These are phyloP conservation scores for Lasius platythorax DNA, from an alignment of 2,888 invertebrate genomes.

Conservation along the genomic window DNA sequence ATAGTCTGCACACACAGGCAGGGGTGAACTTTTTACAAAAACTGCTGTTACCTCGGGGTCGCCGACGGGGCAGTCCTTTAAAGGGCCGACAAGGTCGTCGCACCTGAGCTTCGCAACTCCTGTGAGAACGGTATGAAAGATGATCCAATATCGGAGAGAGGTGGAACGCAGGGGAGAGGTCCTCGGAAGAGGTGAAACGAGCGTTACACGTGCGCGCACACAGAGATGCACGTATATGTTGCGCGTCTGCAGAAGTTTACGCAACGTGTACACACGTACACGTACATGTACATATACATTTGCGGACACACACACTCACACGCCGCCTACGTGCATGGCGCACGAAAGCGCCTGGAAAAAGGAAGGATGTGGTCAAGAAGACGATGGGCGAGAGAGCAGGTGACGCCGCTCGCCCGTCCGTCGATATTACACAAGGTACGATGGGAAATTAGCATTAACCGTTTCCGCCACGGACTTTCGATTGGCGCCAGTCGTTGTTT, in stretches of 20 bases:
- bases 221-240: background rate
- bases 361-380: slow-evolving; percentile 85
- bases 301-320: slow-evolving; percentile 46
- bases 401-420: slow-evolving; percentile 73
- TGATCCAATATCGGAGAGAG: slow-evolving; percentile 78
- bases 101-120: slow-evolving; percentile 72
- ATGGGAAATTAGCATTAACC: slow-evolving; percentile 78
- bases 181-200: slow-evolving; percentile 22
- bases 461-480: slow-evolving; percentile 53
- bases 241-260: slow-evolving; percentile 57
- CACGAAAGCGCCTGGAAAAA: slow-evolving; percentile 66
- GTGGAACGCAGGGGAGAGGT: slow-evolving; percentile 15
- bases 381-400: slow-evolving; percentile 78
- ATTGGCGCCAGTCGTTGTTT: slow-evolving; percentile 34
- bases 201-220: too few relatives aligned
- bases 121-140: slow-evolving; percentile 83
- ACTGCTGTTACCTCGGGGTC: slow-evolving; percentile 69
- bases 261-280: slow-evolving; percentile 49
- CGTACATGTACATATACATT: background rate
- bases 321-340: slow-evolving; percentile 62
- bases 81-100: slow-evolving; percentile 79
- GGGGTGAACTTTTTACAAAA: slow-evolving; percentile 59
- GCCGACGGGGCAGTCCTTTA: slow-evolving; percentile 70
- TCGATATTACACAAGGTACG: slow-evolving; percentile 77
- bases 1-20: background rate